Evolutionary conservation across 2,113 vertebrate genomes (phyloP), one percentile per base, ranked within the genome.

Genomic region (Gila orcuttii): DNA sequence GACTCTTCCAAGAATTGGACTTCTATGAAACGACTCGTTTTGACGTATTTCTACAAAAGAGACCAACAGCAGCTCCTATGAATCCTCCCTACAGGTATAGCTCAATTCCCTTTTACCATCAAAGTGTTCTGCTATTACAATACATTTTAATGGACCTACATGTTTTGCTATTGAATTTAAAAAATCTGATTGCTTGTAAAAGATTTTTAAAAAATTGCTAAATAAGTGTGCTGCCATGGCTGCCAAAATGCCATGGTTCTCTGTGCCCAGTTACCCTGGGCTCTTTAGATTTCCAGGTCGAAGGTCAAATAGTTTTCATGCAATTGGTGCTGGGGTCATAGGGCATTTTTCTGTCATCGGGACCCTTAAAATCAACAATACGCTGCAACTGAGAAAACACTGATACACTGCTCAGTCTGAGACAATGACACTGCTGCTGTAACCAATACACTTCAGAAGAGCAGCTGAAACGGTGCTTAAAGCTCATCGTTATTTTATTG

Each of bases 271-370:
- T 87, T 55, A n/a, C 77, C 45, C 19, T 78, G 59, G 23, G 59
- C 59, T 71, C 86, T 79, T 83, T 71, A 88, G 88, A 90, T 89
- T 90, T 89, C 42, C 62, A 84, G 87, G 90, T 90, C 88, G 90
- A 79, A 88, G 89, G 92, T 93, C 86, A 91, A 89, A 93, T 91
- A 88, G 87, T 91, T 91, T 87, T 83, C 69, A 86, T 68, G 33
- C 81, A 71, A 89, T 90, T 89, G 85, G 36, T 87, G 45, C 86
- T 42, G n/a, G 78, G 85, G 89, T 89, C 86, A 83, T 77, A 78
- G 87, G 55, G 17, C 85, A 83, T 80, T 52, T 71, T 85, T 86
- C 80, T 82, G 47, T 79, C 79, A 87, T 84, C 60, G 77, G 74
- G 64, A 76, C 21, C 36, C 66, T 87, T 83, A 66, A 85, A 86